Conservation (phyloP, 1,140 invertebrate genomes). For the Drosophila nigromelanica region DNA sequence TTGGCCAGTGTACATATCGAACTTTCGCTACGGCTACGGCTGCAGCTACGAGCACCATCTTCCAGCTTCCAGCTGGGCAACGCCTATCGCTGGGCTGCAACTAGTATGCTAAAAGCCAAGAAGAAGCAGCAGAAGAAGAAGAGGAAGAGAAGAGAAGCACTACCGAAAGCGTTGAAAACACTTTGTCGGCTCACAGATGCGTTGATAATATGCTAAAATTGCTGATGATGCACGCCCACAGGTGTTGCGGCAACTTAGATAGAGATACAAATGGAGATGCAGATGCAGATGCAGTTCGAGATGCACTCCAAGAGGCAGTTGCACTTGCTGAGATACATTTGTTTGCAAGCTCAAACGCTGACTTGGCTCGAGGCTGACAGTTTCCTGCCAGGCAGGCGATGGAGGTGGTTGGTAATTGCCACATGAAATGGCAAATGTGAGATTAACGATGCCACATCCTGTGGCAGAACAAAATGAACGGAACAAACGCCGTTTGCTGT, state of each 20-base stretch:
- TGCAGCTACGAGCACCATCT: conserved; percentile 26
- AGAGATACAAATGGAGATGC: conserved; percentile 30
- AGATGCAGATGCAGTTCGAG: conserved; percentile 36
- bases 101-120: neutral
- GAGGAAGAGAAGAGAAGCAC: conserved; percentile 27
- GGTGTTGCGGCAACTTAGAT: conserved; percentile 46
- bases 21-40: conserved; percentile 30
- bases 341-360: neutral
- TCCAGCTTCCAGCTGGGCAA: conserved; percentile 49
- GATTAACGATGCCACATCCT: conserved; percentile 78
- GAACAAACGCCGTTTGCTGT: conserved; percentile 60
- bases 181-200: conserved; percentile 81
- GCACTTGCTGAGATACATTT: neutral
- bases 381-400: conserved; percentile 53
- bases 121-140: neutral
- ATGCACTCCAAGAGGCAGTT: conserved; percentile 26
- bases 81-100: conserved; percentile 39
- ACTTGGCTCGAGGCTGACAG: conserved; percentile 40
- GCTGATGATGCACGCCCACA: conserved; percentile 80
- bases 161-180: conserved; percentile 82
- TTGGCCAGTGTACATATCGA: conserved; percentile 25
- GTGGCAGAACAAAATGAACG: conserved; percentile 50
- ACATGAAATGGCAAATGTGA: conserved; percentile 61
- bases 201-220: conserved; percentile 82
- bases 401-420: conserved; percentile 53